These are phyloP conservation scores for Gymnoscopelus braueri DNA, from an alignment of 2,797 vertebrate species.

Conservation along the genomic window DNA sequence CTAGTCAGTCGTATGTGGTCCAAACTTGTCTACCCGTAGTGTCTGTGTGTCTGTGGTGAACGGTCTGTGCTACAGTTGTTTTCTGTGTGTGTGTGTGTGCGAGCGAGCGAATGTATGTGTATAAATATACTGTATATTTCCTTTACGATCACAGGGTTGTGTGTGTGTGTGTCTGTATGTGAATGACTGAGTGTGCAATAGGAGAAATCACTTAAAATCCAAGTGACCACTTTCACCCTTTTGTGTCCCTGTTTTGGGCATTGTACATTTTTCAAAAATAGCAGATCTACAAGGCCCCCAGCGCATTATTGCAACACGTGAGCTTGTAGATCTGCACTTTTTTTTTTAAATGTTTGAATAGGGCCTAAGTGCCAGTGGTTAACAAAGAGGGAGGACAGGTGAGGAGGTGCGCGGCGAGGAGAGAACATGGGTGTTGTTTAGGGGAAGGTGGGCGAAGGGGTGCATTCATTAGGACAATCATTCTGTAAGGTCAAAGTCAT, in stretches of 20 bases:
- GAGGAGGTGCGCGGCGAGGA: too few species aligned
- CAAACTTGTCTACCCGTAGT: constrained; percentile 55
- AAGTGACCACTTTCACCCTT: background rate
- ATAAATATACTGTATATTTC: background rate
- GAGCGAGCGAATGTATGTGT: constrained; percentile 12
- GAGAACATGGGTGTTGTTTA: too few species aligned
- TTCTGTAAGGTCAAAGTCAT: constrained; percentile 26
- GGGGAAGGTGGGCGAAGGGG: too few species aligned
- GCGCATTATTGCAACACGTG: too few species aligned
- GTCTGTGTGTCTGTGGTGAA: constrained; percentile 44
- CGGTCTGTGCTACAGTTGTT: constrained; percentile 21
- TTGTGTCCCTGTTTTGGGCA: too few species aligned
- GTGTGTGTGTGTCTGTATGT: constrained; percentile 45
- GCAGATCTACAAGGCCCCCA: too few species aligned
- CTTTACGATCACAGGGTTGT: constrained; percentile 67
- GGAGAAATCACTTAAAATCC: background rate
- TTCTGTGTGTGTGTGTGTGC: constrained; percentile 9
- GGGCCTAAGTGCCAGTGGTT: too few species aligned
- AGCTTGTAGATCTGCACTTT: too few species aligned
- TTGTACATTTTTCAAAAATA: too few species aligned
- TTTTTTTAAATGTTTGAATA: too few species aligned
- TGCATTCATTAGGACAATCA: constrained; percentile 41
- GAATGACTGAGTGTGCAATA: constrained; percentile 29
- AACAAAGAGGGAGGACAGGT: too few species aligned
- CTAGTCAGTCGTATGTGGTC: constrained; percentile 55